Base-by-base conservation (phyloP, 2,113 vertebrate species). In the Spilogale gracilis region DNA sequence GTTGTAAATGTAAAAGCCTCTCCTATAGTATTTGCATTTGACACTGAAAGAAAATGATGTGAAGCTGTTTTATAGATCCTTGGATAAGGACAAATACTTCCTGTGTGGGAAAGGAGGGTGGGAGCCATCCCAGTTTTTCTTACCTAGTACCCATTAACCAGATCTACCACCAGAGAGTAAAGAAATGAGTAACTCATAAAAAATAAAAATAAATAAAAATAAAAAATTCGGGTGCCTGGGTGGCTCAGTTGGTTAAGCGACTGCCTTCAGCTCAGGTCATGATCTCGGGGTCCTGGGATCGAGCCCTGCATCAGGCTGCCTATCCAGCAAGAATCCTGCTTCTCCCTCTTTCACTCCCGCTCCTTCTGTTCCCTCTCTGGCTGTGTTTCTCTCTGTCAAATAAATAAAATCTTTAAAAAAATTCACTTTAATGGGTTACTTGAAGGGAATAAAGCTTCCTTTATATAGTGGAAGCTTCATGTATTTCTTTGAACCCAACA, bases 141-240 rank as follows among this genome's bases (percentile, higher is more conserved):
- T 52, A 78, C 32, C 4, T 92, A 25, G 45, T 60, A 12, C 20
- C 52, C 48, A 30, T 84, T 82, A 73, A 16, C 2, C 21, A 38
- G n/a, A 27, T 1, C 0, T 3, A 69, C 0, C 38, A 52, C 2
- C 8, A 2, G 0, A 32, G 30, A 87, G 4, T 61, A 10, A 89
- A 56, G 13, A 86, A 67, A 78, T 85, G 7, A 56, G 5, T 78
- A 56, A 45, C 27, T 43, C 6, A 3, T 83, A 69, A 94, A 78
- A 16, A 1, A 86, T 18, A 67, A 63, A 27, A 63, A 63, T 11
- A 63, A 61, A 25, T 38, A 61, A 4, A 50, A 50, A 50, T 9
- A 50, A 50, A 50, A 50, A 38, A 38, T 38, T 38, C 38, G 38
- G 38, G 38, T 38, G 38, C 38, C 38, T 38, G 38, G 38, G 38